A percentile compares a stretch with the other conserved stretches of the same genome.
phyloP scores from a whole-genome alignment of 2,888 invertebrate species.

The Hedychridium roseum region DNA sequence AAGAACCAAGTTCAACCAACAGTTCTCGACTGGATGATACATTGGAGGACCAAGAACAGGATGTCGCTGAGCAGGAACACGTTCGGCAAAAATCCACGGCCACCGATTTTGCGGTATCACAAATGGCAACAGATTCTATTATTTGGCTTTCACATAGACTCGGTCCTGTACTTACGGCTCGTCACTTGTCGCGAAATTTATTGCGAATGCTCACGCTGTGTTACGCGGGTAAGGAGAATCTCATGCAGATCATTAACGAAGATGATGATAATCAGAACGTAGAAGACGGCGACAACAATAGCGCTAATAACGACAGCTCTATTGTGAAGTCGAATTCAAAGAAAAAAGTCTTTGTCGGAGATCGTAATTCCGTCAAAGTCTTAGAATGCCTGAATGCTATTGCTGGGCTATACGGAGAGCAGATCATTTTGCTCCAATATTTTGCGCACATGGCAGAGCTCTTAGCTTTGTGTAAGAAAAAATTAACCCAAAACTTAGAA shows the following conservation, averaged over 20 bases:
- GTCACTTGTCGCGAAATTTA: slow-evolving; percentile 89
- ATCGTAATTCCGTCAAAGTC: slow-evolving; percentile 85
- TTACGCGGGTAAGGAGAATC: slow-evolving; percentile 85
- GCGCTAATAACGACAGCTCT: too few relatives aligned
- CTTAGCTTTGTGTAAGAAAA: slow-evolving; percentile 80
- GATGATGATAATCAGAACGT: slow-evolving; percentile 59
- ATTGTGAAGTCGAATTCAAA: too few relatives aligned
- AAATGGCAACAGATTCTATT: slow-evolving; percentile 87
- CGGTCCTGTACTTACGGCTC: slow-evolving; percentile 92
- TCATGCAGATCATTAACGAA: slow-evolving; percentile 63
- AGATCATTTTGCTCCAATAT: slow-evolving; percentile 87
- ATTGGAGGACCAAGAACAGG: slow-evolving; percentile 8
- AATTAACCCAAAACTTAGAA: slow-evolving; percentile 85
- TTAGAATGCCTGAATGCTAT: slow-evolving; percentile 89
- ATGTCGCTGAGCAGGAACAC: slow-evolving; percentile 20
- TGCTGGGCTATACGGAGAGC: slow-evolving; percentile 87
- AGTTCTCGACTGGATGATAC: slow-evolving; percentile 5
- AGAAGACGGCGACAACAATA: slow-evolving; percentile 69
- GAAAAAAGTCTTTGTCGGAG: slow-evolving; percentile 76
- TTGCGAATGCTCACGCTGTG: slow-evolving; percentile 93
- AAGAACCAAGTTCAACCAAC: slow-evolving; percentile 20
- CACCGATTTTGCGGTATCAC: slow-evolving; percentile 73
- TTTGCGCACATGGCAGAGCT: slow-evolving; percentile 89
- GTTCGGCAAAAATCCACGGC: slow-evolving; percentile 34
- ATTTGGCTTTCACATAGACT: slow-evolving; percentile 93